Conservation (phyloP, 2,113 vertebrate genomes). For the Antennarius striatus region DNA sequence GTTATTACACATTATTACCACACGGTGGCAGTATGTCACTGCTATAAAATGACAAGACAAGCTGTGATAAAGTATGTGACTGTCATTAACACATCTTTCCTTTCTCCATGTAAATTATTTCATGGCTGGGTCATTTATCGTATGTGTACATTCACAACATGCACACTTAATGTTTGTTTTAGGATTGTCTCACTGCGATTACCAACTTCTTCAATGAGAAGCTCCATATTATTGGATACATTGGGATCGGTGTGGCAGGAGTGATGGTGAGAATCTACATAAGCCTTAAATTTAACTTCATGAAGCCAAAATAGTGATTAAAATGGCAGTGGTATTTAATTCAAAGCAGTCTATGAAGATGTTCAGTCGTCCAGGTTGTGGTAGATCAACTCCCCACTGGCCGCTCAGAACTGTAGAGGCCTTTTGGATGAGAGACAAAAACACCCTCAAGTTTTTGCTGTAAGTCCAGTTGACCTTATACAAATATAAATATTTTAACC, state of each 20-base stretch:
- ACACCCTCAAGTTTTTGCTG: no score
- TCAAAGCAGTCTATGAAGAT: no score
- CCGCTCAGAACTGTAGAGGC: background rate
- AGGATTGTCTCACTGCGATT: constrained; percentile 89
- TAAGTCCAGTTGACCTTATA: background rate
- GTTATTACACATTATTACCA: constrained; percentile 17
- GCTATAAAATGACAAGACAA: background rate
- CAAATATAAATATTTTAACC: background rate
- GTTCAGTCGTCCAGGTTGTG: no score
- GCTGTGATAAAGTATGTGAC: no score
- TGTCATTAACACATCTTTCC: no score
- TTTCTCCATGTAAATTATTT: background rate
- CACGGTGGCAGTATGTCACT: constrained; percentile 30
- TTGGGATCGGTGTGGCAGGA: constrained; percentile 89
- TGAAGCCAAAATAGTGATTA: background rate
- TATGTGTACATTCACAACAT: background rate
- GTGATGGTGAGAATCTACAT: constrained; percentile 86
- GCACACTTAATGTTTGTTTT: background rate
- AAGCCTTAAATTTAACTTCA: background rate
- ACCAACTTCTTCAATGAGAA: constrained; percentile 83
- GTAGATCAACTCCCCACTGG: no score
- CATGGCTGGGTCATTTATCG: no score
- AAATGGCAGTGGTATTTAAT: no score
- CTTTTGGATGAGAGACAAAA: background rate
- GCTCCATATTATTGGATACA: constrained; percentile 89